These are phyloP conservation scores for Oxyura jamaicensis DNA, from an alignment of 2,113 vertebrate species.

Conservation along the genomic window DNA sequence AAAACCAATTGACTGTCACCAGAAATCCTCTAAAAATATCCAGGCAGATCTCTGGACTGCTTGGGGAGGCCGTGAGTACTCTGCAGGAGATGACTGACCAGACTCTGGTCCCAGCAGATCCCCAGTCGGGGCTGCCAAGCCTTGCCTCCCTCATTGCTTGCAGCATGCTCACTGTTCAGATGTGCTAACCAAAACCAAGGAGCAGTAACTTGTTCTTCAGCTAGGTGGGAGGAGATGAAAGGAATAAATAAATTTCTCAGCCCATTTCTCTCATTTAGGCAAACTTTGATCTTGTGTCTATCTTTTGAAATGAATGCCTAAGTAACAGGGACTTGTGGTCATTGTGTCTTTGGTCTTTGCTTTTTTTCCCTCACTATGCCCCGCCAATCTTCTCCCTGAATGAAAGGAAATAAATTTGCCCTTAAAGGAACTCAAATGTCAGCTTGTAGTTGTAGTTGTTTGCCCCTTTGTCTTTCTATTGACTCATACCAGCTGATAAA, in stretches of 20 bases:
- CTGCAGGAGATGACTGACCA: not conserved
- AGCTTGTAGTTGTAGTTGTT: not conserved
- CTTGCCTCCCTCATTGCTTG: not conserved
- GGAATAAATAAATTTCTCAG: not conserved
- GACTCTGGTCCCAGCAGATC: not conserved
- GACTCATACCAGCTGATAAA: not conserved
- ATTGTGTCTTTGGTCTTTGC: not conserved
- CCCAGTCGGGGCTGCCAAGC: not conserved
- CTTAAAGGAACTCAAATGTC: not conserved
- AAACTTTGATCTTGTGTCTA: not conserved
- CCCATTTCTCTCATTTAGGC: not conserved
- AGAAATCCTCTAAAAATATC: slow-evolving; percentile 48
- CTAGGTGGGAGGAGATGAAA: not conserved
- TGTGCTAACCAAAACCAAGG: not conserved
- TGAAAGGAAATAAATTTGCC: not conserved
- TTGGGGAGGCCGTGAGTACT: not conserved
- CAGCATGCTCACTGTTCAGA: not conserved
- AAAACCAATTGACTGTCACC: not conserved
- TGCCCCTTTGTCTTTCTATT: not conserved
- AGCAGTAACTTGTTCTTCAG: not conserved
- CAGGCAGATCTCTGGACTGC: not conserved
- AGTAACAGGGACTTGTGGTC: not conserved
- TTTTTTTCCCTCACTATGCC: not conserved
- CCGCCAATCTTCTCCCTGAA: not conserved
- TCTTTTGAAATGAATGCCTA: not conserved